Conservation (phyloP, 2,797 vertebrate species). For the Galagoides demidoff region DNA sequence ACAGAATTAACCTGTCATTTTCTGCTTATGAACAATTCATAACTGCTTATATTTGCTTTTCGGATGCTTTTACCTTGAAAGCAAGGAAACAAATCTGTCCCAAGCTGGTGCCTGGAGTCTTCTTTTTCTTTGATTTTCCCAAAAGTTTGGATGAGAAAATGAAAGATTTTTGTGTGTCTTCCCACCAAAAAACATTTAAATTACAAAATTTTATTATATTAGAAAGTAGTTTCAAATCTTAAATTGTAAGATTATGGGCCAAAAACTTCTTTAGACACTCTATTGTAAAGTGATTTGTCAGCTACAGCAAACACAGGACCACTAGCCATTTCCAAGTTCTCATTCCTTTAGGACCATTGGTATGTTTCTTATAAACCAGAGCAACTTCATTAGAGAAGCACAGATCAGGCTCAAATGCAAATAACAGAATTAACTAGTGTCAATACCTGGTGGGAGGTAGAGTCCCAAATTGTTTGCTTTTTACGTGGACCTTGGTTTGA, state of each 20-base stretch:
- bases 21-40: neutral
- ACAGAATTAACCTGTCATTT: neutral
- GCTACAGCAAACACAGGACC: neutral
- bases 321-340: constrained; percentile 35
- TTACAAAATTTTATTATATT: constrained; percentile 51
- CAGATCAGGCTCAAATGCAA: neutral
- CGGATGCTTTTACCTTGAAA: neutral
- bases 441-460: neutral
- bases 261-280: neutral
- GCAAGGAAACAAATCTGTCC: neutral
- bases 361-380: neutral
- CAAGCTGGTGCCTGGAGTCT: neutral
- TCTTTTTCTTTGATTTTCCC: neutral
- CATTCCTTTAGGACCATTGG: neutral
- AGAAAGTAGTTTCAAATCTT: constrained; percentile 31
- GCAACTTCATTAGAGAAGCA: neutral
- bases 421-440: constrained; percentile 24
- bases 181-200: neutral
- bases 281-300: constrained; percentile 38
- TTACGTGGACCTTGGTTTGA: constrained; percentile 41
- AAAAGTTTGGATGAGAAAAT: constrained; percentile 25
- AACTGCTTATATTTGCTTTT: neutral
- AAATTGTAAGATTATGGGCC: neutral
- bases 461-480: constrained; percentile 42
- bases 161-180: neutral